These are phyloP conservation scores for Chaetodon trifascialis DNA, from an alignment of 2,113 vertebrate species.

Conservation along the genomic window DNA sequence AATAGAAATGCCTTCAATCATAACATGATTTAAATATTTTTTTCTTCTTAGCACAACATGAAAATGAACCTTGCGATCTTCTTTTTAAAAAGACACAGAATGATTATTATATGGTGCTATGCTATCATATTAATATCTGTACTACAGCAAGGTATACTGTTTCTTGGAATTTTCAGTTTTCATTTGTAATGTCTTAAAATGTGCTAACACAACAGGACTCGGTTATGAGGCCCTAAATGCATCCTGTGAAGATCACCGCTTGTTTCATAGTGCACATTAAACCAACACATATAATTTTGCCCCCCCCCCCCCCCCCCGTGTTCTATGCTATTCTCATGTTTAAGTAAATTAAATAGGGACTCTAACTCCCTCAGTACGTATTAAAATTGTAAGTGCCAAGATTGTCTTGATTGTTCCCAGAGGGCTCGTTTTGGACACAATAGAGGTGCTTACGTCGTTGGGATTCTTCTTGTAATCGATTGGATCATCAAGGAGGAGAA, in stretches of 20 bases:
- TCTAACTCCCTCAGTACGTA: not conserved
- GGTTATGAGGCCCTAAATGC: conserved; percentile 19
- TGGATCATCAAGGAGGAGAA: conserved; percentile 14
- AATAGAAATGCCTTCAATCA: conserved; percentile 53
- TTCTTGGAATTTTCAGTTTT: not conserved
- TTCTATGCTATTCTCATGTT: conserved; percentile 24
- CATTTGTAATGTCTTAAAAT: conserved; percentile 31
- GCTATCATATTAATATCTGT: not conserved
- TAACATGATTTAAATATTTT: conserved; percentile 28
- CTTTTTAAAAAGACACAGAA: conserved; percentile 16
- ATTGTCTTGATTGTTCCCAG: conserved; percentile 41
- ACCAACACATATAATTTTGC: conserved; percentile 12
- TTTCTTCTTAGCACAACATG: conserved; percentile 24
- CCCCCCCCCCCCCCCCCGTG: not conserved
- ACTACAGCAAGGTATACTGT: not conserved
- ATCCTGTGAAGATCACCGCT: conserved; percentile 14
- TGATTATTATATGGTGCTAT: not conserved
- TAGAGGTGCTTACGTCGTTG: not conserved
- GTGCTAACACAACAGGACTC: not conserved
- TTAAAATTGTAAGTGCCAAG: conserved; percentile 14
- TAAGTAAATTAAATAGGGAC: conserved; percentile 20
- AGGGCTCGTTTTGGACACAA: conserved; percentile 29
- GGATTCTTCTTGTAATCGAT: conserved; percentile 13
- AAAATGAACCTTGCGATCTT: conserved; percentile 40
- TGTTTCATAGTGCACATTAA: conserved; percentile 21